Conservation (phyloP, 2,113 vertebrate species). For the Calonectris borealis region DNA sequence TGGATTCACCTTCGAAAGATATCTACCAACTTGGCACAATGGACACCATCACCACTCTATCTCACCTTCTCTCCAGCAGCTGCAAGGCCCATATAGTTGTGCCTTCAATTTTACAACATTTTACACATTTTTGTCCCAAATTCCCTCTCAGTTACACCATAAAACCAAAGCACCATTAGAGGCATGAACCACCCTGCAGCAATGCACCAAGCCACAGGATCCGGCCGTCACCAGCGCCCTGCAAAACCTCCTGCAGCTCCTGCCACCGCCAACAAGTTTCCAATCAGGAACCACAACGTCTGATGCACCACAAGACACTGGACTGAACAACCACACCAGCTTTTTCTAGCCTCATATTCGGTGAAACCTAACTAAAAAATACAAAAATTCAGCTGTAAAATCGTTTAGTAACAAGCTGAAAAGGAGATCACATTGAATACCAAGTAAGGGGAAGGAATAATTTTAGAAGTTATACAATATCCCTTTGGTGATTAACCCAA, state of each 20-base stretch:
- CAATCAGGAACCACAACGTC: fast-evolving
- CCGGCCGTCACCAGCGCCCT: neutral
- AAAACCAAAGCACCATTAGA: neutral
- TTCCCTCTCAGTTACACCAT: too few relatives aligned
- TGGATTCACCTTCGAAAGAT: neutral
- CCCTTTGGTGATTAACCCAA: neutral
- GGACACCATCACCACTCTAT: fast-evolving
- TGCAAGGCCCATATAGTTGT: neutral
- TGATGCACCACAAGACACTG: fast-evolving
- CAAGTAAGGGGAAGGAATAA: neutral
- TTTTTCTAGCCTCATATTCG: neutral
- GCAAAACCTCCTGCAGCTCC: neutral
- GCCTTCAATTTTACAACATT: neutral
- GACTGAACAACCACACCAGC: neutral
- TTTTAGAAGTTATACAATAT: neutral
- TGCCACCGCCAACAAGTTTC: neutral
- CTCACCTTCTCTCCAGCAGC: too few relatives aligned
- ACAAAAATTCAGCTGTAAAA: neutral
- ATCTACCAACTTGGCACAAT: too few relatives aligned
- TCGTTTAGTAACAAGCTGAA: neutral
- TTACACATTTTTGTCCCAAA: neutral
- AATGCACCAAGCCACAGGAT: neutral
- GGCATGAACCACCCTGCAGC: neutral
- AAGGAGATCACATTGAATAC: neutral
- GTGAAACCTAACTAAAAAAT: neutral